Evolutionary conservation across 2,888 invertebrate species (phyloP).

Genomic region (Cephonodes hylas): DNA sequence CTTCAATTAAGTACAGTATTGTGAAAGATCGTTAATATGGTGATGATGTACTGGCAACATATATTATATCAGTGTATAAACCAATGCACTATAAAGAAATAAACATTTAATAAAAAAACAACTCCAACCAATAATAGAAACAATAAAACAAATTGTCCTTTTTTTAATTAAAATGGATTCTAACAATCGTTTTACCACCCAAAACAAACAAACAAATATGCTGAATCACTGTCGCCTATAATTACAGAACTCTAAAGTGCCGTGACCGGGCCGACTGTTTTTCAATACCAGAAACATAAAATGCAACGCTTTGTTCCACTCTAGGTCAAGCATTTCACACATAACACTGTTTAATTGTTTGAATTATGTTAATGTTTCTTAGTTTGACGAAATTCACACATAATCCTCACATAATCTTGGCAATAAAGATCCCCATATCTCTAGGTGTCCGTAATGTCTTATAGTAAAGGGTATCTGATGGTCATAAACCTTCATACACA

Average conservation of each 20-base stretch:
- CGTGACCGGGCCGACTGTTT: neutral
- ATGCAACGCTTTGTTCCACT: neutral
- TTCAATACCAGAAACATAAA: neutral
- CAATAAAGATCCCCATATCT: neutral
- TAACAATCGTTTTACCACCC: neutral
- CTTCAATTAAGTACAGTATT: no score
- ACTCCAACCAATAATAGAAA: no score
- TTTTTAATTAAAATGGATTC: neutral
- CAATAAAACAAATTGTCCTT: neutral
- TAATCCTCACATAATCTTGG: constrained; percentile 5
- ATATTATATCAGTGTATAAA: no score
- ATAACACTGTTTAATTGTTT: neutral
- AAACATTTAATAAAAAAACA: no score
- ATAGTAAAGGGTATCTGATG: neutral
- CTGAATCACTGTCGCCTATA: no score
- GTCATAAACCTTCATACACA: neutral
- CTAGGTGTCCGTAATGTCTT: neutral
- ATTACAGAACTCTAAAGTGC: neutral
- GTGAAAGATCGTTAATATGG: no score
- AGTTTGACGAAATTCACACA: constrained; percentile 8
- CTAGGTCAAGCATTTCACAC: constrained; percentile 3
- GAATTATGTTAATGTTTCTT: constrained; percentile 12
- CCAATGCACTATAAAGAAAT: no score
- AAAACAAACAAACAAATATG: neutral
- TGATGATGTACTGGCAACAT: no score